phyloP scores from a whole-genome alignment of 1,140 invertebrate genomes.

The Drosophila funebris region DNA sequence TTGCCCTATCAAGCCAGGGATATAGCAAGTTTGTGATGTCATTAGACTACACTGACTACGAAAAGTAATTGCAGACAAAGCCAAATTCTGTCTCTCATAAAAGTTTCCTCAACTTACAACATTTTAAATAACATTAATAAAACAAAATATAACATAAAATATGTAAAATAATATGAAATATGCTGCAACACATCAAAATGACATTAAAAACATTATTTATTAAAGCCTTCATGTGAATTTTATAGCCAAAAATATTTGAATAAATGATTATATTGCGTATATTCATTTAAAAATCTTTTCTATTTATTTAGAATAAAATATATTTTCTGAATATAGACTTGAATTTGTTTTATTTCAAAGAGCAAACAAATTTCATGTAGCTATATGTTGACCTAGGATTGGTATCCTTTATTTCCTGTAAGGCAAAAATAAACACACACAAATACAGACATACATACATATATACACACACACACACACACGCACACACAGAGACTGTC shows the following conservation, averaged over 20 bases:
- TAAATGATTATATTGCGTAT: no score
- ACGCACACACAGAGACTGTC: background rate
- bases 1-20: conserved; percentile 30
- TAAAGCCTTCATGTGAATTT: no score
- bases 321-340: background rate
- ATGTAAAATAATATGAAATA: background rate
- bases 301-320: no score
- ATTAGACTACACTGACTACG: conserved; percentile 28
- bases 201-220: no score
- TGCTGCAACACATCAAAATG: no score
- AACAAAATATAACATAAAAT: background rate
- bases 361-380: background rate
- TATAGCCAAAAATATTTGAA: no score
- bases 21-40: conserved; percentile 47
- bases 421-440: conserved; percentile 14
- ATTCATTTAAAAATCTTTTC: background rate
- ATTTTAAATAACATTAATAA: no score
- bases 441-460: background rate
- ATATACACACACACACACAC: background rate
- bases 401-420: conserved; percentile 18
- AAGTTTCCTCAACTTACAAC: no score
- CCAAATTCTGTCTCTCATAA: no score
- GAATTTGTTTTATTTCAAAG: background rate
- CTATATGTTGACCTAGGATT: background rate
- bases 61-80: no score